Percentiles rank a stretch among this genome's conserved stretches.
Conservation (phyloP, 2,797 vertebrate genomes). For the Clarias fuscus region DNA sequence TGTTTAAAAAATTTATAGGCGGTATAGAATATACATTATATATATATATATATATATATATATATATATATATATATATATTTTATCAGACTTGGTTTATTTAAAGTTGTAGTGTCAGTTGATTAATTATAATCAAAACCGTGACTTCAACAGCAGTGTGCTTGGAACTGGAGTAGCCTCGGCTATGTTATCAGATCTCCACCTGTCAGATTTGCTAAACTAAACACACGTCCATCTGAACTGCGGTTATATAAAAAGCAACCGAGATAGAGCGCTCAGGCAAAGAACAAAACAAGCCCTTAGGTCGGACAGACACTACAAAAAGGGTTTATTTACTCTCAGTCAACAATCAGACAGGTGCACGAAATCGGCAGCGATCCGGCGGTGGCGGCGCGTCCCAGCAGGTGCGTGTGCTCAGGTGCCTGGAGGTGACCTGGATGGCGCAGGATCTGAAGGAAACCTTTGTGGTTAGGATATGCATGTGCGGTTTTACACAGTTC, state of each 20-base stretch:
- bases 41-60: no score
- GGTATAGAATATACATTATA: no score
- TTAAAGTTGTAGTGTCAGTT: background rate
- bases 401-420: conserved; percentile 3
- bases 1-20: no score
- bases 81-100: background rate
- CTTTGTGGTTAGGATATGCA: background rate
- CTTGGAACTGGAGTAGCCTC: background rate
- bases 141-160: background rate
- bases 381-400: background rate
- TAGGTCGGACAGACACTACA: background rate
- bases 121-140: background rate
- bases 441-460: no score
- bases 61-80: no score
- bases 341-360: conserved; percentile 17
- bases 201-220: background rate
- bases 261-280: background rate
- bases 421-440: no score
- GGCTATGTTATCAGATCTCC: background rate
- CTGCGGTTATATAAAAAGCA: background rate
- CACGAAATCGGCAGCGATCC: background rate
- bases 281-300: background rate
- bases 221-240: background rate
- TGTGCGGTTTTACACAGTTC: background rate
- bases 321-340: background rate